Conservation (phyloP, 2,797 vertebrate species). For the Morelia viridis region DNA sequence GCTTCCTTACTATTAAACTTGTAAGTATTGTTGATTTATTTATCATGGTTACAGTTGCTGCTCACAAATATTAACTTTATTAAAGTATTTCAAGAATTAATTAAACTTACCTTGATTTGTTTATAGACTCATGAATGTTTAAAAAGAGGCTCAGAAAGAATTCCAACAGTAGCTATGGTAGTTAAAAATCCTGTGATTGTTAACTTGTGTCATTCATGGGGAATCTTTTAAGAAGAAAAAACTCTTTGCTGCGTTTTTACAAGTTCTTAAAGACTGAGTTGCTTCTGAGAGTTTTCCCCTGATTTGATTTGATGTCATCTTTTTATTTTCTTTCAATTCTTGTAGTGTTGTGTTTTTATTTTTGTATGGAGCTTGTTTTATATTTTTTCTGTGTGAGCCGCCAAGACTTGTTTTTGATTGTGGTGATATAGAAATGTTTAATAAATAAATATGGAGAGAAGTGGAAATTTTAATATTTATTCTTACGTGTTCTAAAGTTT, state of each 20-base stretch:
- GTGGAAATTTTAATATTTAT: background rate
- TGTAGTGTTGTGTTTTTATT: background rate
- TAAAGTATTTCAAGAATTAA: background rate
- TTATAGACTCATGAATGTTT: background rate
- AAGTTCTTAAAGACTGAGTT: background rate
- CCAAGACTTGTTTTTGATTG: background rate
- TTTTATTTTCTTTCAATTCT: background rate
- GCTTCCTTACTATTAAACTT: background rate
- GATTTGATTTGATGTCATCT: background rate
- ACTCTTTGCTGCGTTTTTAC: background rate
- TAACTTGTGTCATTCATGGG: background rate
- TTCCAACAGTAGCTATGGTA: background rate
- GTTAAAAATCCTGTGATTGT: background rate
- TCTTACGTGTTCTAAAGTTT: background rate
- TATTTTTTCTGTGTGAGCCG: background rate
- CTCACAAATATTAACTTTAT: background rate
- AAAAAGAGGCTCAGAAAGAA: background rate
- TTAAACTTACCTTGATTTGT: background rate
- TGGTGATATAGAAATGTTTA: background rate
- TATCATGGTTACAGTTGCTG: background rate
- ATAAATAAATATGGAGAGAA: background rate
- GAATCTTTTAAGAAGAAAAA: background rate
- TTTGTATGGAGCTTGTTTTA: background rate
- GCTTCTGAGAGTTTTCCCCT: background rate
- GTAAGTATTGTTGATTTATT: background rate